A percentile compares a stretch with the other conserved stretches of the same genome.
Conservation (phyloP, 2,113 vertebrate species). For the Rallus limicola region DNA sequence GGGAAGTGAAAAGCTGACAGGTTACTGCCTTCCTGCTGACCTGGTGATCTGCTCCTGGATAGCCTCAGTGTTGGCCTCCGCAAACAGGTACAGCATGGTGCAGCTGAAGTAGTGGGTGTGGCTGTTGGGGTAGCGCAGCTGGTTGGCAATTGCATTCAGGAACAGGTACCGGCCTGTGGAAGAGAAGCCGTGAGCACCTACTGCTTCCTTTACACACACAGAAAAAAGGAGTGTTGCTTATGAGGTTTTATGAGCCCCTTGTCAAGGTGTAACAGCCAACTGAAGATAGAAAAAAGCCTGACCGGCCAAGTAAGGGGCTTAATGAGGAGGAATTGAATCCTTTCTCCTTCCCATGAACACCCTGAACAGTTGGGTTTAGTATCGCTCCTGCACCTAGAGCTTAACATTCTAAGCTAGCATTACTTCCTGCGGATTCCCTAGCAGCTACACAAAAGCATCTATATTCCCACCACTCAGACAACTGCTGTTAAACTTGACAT, state of each 20-base stretch:
- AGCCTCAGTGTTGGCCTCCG: constrained; percentile 97
- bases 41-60: constrained; percentile 99
- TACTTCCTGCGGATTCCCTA: neutral
- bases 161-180: constrained; percentile 93
- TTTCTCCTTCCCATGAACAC: neutral
- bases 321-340: no score
- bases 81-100: constrained; percentile 98
- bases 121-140: constrained; percentile 98
- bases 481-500: neutral
- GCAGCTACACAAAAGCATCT: neutral
- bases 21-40: constrained; percentile 31
- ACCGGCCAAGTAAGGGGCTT: neutral
- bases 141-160: constrained; percentile 97
- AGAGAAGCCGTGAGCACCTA: neutral
- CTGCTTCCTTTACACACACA: neutral
- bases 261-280: neutral
- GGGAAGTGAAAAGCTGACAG: neutral
- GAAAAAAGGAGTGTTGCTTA: accelerated
- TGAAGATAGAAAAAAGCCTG: neutral
- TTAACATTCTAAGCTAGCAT: accelerated
- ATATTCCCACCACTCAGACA: neutral
- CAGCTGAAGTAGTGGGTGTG: constrained; percentile 99
- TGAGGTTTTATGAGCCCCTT: neutral
- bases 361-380: neutral
- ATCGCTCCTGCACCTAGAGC: neutral